Conservation (phyloP, 2,113 vertebrate species). For the Aegotheles bennettii region DNA sequence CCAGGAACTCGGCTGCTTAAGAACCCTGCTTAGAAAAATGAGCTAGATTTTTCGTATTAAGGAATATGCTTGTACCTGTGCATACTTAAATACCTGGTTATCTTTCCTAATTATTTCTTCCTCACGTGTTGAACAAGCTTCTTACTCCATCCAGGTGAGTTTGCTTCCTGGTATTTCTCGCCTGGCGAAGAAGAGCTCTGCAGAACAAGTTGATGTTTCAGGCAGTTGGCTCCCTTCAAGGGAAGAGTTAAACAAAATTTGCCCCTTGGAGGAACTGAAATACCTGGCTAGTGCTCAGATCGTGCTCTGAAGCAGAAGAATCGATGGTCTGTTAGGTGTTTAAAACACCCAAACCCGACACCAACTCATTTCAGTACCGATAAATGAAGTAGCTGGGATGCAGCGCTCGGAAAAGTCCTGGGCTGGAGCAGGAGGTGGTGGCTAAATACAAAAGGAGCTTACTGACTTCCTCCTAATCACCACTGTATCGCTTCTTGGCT, state of each 20-base stretch:
- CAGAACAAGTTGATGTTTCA: not conserved
- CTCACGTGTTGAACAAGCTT: not conserved
- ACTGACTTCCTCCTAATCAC: not conserved
- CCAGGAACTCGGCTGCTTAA: not conserved
- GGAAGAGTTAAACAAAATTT: not conserved
- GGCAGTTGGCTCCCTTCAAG: rapidly evolving
- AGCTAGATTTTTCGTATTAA: not conserved
- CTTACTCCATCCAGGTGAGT: not conserved
- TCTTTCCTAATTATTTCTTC: not conserved
- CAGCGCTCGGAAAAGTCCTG: not conserved
- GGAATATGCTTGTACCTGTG: not conserved
- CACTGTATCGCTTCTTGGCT: not conserved
- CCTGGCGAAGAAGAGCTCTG: not conserved
- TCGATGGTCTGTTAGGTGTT: not conserved
- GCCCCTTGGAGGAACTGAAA: not conserved
- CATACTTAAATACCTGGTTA: not conserved
- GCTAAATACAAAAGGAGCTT: not conserved
- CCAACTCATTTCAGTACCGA: not conserved
- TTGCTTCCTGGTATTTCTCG: not conserved
- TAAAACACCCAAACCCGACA: not conserved
- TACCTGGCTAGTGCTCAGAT: not conserved
- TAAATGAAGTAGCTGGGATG: not conserved
- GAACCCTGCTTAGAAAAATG: not conserved
- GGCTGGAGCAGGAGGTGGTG: not conserved
- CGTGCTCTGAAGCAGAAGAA: not conserved